These are phyloP conservation scores for Danio tinwini DNA, from an alignment of 2,797 vertebrate genomes.

Conservation along the genomic window DNA sequence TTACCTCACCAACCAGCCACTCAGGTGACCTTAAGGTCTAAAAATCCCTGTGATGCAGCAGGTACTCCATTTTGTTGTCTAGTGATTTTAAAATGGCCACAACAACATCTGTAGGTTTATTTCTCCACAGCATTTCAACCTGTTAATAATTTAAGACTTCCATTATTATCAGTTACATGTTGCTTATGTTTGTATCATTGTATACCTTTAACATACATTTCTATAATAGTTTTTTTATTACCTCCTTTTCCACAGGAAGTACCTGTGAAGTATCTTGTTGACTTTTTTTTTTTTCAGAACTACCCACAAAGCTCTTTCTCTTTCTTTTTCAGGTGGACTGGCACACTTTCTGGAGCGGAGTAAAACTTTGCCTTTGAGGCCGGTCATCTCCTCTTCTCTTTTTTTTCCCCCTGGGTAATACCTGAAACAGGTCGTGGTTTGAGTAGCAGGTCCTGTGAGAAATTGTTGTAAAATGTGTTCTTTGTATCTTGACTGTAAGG, in stretches of 20 bases:
- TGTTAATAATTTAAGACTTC: background rate
- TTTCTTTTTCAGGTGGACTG: background rate
- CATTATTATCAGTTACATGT: background rate
- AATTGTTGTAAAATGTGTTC: constrained; percentile 41
- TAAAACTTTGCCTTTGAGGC: background rate
- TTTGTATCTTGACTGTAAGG: constrained; percentile 20
- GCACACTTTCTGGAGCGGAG: background rate
- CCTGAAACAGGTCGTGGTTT: background rate
- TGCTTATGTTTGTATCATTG: background rate
- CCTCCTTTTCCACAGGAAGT: background rate
- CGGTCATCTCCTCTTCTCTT: background rate
- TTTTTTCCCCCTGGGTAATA: background rate
- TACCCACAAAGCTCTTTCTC: no score
- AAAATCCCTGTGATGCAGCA: constrained; percentile 21
- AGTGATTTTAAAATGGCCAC: background rate
- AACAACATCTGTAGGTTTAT: background rate
- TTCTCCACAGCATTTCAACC: constrained; percentile 11
- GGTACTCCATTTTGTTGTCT: background rate
- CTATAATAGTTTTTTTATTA: background rate
- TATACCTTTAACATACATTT: background rate
- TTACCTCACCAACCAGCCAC: constrained; percentile 11
- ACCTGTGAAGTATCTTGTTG: background rate
- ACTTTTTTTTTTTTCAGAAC: background rate
- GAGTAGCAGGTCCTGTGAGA: constrained; percentile 16
- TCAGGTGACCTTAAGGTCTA: no score